Evolutionary conservation across 2,113 vertebrate species (phyloP).

Genomic region (Hiodon tergisus): DNA sequence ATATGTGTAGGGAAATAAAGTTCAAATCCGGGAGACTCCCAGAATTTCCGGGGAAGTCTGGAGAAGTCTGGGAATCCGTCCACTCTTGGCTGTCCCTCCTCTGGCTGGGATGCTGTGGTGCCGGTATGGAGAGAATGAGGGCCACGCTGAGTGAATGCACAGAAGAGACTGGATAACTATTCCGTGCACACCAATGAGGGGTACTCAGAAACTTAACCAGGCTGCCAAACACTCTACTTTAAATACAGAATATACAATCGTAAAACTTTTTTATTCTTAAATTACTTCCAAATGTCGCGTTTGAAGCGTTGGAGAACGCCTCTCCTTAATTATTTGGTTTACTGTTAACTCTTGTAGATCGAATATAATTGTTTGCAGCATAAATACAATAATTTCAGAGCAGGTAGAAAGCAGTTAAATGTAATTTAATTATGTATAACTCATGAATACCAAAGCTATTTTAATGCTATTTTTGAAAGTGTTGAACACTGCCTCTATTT

Average conservation of each 20-base stretch:
- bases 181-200: conserved; percentile 10
- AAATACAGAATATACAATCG: conserved; percentile 15
- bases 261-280: not conserved
- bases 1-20: too few species aligned
- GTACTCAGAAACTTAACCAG: conserved; percentile 18
- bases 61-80: too few species aligned
- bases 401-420: not conserved
- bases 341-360: conserved; percentile 4
- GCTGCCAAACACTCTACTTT: conserved; percentile 15
- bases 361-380: not conserved
- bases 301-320: not conserved
- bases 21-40: too few species aligned
- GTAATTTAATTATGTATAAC: not conserved
- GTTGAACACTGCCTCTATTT: not conserved
- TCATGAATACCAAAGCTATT: not conserved
- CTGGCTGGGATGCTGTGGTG: not conserved
- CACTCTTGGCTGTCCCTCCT: not conserved
- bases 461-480: not conserved
- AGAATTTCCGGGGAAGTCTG: too few species aligned
- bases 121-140: not conserved
- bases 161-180: conserved; percentile 21
- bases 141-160: not conserved
- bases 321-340: conserved; percentile 7
- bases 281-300: conserved; percentile 9
- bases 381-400: conserved; percentile 4